phyloP scores from a whole-genome alignment of 1,140 invertebrate genomes.

The Cheumatopsyche charites region DNA sequence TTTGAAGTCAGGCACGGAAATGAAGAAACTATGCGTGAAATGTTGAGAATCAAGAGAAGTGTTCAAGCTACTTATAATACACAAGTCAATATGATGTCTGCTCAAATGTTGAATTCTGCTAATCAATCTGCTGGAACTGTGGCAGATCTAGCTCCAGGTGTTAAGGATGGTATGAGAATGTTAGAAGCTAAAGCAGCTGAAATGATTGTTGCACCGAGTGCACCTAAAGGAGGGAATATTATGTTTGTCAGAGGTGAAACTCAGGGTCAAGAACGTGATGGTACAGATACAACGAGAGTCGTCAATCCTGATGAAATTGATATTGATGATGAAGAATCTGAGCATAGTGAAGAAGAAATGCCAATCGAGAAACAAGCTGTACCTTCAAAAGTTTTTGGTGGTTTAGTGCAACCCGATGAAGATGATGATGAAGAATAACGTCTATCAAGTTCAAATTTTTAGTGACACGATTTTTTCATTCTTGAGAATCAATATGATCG shows the following conservation, averaged over 20 bases:
- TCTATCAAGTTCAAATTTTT: no score
- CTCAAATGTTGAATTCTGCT: slow-evolving; percentile 88
- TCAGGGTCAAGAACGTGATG: slow-evolving; percentile 75
- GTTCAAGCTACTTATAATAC: slow-evolving; percentile 97
- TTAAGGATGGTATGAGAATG: slow-evolving; percentile 85
- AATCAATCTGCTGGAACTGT: slow-evolving; percentile 67
- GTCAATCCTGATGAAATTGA: slow-evolving; percentile 95
- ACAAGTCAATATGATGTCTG: slow-evolving; percentile 97
- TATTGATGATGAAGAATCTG: slow-evolving; percentile 78
- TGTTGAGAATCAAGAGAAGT: slow-evolving; percentile 97
- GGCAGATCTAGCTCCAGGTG: slow-evolving; percentile 70
- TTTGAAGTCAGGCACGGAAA: slow-evolving; percentile 99
- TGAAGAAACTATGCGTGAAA: slow-evolving; percentile 99
- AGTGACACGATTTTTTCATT: no score
- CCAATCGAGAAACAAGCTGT: slow-evolving; percentile 81
- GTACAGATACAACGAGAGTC: slow-evolving; percentile 68
- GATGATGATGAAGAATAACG: slow-evolving; percentile 16
- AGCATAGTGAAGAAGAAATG: slow-evolving; percentile 65
- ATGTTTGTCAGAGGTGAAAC: slow-evolving; percentile 86
- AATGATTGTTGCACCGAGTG: slow-evolving; percentile 55
- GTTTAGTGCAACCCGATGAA: slow-evolving; percentile 59
- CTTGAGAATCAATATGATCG: no score
- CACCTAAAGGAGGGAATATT: slow-evolving; percentile 69
- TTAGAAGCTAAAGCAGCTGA: slow-evolving; percentile 83
- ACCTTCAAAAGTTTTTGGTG: slow-evolving; percentile 86